Conservation (phyloP, 2,888 invertebrate genomes). For the Chirona hameri region DNA sequence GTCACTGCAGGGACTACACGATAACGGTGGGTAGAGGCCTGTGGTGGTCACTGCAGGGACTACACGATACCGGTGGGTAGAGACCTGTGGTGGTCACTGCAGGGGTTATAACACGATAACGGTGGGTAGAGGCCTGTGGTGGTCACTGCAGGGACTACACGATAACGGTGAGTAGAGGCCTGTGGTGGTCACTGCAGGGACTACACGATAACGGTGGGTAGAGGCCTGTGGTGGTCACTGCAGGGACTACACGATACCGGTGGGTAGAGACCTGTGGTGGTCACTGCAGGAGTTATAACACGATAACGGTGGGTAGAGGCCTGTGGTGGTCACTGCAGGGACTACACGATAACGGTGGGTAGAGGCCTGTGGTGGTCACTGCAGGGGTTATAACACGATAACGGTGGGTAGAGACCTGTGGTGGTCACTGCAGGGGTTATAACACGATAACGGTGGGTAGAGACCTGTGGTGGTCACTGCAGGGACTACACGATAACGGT, state of each 20-base stretch:
- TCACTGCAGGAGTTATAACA: slow-evolving; percentile 82
- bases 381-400: slow-evolving; percentile 79
- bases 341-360: too few species aligned
- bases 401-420: slow-evolving; percentile 64
- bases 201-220: slow-evolving; percentile 80
- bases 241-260: too few species aligned
- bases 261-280: slow-evolving; percentile 31
- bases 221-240: slow-evolving; percentile 2
- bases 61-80: too few species aligned
- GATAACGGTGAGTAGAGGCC: too few species aligned
- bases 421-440: neutral
- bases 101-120: slow-evolving; percentile 82
- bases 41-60: neutral
- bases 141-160: neutral
- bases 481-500: slow-evolving; percentile 87
- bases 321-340: neutral
- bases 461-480: slow-evolving; percentile 69
- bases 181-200: slow-evolving; percentile 74
- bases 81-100: slow-evolving; percentile 69
- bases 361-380: slow-evolving; percentile 63
- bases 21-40: slow-evolving; percentile 72
- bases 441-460: too few species aligned
- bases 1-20: slow-evolving; percentile 78
- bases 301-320: slow-evolving; percentile 73
- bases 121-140: slow-evolving; percentile 58